Evolutionary conservation across 2,113 vertebrate genomes (phyloP).

Genomic region (Clarias gariepinus): DNA sequence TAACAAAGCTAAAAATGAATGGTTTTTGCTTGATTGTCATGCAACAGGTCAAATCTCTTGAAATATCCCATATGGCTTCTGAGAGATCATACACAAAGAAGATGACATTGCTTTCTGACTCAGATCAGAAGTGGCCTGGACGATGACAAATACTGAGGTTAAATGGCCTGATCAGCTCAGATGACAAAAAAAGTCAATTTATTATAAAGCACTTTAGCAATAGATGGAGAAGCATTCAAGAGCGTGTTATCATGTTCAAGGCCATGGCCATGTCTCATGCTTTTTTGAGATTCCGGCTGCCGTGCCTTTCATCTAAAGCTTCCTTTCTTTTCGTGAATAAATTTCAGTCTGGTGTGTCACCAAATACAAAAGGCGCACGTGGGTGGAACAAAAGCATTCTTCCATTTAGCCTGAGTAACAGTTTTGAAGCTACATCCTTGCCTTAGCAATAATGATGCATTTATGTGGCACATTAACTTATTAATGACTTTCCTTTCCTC

Average conservation of each 20-base stretch:
- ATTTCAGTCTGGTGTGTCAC: conserved; percentile 48
- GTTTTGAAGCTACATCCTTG: conserved; percentile 37
- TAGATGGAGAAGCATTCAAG: conserved; percentile 65
- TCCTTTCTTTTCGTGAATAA: conserved; percentile 52
- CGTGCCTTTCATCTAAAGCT: conserved; percentile 27
- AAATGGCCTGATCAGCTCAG: background rate
- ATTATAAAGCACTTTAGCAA: background rate
- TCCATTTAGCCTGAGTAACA: conserved; percentile 25
- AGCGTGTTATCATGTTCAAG: conserved; percentile 65
- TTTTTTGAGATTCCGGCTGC: conserved; percentile 44
- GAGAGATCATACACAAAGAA: background rate
- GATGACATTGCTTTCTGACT: background rate
- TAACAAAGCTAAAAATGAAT: background rate
- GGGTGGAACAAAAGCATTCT: conserved; percentile 24
- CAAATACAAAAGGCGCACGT: conserved; percentile 36
- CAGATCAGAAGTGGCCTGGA: background rate
- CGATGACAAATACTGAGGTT: background rate
- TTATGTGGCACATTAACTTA: conserved; percentile 29
- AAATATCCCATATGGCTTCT: background rate
- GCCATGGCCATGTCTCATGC: conserved; percentile 43
- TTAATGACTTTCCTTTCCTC: conserved; percentile 29
- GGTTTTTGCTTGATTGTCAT: background rate
- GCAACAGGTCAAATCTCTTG: background rate
- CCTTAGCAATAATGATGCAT: conserved; percentile 23
- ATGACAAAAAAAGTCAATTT: background rate